A percentile compares a stretch with the other conserved stretches of the same genome.
phyloP scores from a whole-genome alignment of 2,888 invertebrate genomes.

The Carterocephalus palaemon region DNA sequence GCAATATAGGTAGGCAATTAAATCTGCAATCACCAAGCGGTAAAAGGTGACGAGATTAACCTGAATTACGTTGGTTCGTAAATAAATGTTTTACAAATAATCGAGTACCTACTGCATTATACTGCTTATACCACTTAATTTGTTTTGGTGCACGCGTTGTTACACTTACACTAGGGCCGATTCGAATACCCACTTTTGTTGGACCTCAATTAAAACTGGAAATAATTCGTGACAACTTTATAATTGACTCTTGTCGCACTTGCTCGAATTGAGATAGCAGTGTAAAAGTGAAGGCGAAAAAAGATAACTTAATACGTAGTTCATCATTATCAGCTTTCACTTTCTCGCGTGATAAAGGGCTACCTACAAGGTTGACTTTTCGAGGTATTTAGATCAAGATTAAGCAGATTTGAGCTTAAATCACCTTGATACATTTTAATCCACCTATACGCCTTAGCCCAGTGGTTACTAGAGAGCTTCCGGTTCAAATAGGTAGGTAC shows the following conservation, averaged over 20 bases:
- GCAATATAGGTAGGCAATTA: not conserved
- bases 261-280: conserved; percentile 16
- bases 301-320: conserved; percentile 35
- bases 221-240: conserved; percentile 16
- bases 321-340: conserved; percentile 55
- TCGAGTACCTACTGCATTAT: conserved; percentile 40
- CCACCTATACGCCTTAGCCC: no score
- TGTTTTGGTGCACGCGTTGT: conserved; percentile 12
- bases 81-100: not conserved
- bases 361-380: conserved; percentile 51
- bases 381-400: conserved; percentile 41
- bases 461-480: no score
- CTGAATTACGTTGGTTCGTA: not conserved
- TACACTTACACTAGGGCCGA: not conserved
- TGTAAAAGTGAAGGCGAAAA: conserved; percentile 48
- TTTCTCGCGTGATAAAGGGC: conserved; percentile 62
- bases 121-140: conserved; percentile 28
- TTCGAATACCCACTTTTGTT: not conserved
- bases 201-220: conserved; percentile 14
- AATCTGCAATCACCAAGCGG: conserved; percentile 1
- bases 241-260: conserved; percentile 13
- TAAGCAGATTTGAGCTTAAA: conserved; percentile 17
- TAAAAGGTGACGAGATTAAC: conserved; percentile 4
- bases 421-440: conserved; percentile 2
- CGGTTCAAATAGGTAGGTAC: no score